Percentiles rank a stretch among this genome's conserved stretches.
phyloP scores from a whole-genome alignment of 2,888 invertebrate species.

The Drosophila pegasa region DNA sequence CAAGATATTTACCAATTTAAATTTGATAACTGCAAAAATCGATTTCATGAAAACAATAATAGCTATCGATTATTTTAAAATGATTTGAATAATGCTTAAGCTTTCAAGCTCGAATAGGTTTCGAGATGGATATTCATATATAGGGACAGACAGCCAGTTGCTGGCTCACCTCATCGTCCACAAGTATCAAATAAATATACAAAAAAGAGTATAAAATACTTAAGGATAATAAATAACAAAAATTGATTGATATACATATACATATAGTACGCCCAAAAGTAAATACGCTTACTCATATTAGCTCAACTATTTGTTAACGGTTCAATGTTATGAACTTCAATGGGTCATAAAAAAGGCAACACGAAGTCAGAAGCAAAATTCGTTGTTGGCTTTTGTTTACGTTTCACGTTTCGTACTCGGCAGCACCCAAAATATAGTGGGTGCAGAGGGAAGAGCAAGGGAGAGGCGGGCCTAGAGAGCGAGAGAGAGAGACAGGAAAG shows the following conservation, averaged over 20 bases:
- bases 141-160: too few relatives aligned
- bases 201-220: too few relatives aligned
- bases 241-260: neutral
- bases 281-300: conserved; percentile 24
- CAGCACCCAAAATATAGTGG: conserved; percentile 55
- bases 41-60: too few relatives aligned
- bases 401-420: conserved; percentile 45
- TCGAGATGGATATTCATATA: too few relatives aligned
- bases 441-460: conserved; percentile 23
- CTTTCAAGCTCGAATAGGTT: too few relatives aligned
- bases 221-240: conserved; percentile 48
- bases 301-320: conserved; percentile 43
- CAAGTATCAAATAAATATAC: too few relatives aligned
- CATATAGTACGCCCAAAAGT: neutral
- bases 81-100: too few relatives aligned
- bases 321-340: conserved; percentile 76
- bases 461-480: conserved; percentile 1
- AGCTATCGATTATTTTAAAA: too few relatives aligned
- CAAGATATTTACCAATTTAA: too few relatives aligned
- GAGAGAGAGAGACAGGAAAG: conserved; percentile 9
- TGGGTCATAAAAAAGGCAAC: conserved; percentile 74
- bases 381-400: conserved; percentile 50
- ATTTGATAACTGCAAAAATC: too few relatives aligned
- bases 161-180: too few relatives aligned
- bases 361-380: conserved; percentile 32